phyloP scores from a whole-genome alignment of 1,140 invertebrate genomes.

The Macrobrachium nipponense region DNA sequence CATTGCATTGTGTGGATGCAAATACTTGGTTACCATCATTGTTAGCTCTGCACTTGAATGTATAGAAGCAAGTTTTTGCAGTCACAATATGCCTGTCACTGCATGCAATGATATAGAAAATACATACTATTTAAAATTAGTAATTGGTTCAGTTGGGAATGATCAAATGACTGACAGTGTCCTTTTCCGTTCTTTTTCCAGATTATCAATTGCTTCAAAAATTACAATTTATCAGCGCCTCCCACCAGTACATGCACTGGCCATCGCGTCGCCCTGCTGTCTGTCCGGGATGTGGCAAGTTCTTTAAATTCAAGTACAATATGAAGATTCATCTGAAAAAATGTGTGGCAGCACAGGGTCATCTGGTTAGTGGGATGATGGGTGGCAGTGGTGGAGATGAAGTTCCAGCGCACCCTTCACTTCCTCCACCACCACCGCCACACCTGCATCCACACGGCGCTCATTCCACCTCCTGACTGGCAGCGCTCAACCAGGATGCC shows the following conservation, averaged over 20 bases:
- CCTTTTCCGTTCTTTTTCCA: conserved; percentile 65
- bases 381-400: conserved; percentile 51
- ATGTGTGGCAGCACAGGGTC: conserved; percentile 62
- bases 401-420: conserved; percentile 53
- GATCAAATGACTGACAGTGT: conserved; percentile 62
- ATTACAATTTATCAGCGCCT: conserved; percentile 64
- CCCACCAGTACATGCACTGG: conserved; percentile 65
- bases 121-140: conserved; percentile 55
- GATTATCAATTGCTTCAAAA: conserved; percentile 65
- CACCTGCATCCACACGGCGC: conserved; percentile 58
- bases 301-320: conserved; percentile 65
- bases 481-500: conserved; percentile 57
- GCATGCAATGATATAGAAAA: conserved; percentile 58
- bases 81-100: conserved; percentile 54
- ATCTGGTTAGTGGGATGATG: conserved; percentile 53
- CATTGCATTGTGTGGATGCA: conserved; percentile 38
- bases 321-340: conserved; percentile 65
- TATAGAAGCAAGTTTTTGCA: conserved; percentile 45
- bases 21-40: conserved; percentile 40
- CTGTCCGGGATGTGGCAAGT: conserved; percentile 64
- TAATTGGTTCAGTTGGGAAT: conserved; percentile 60
- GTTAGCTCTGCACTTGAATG: conserved; percentile 38
- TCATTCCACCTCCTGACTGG: conserved; percentile 64
- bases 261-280: conserved; percentile 64
- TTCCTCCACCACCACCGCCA: conserved; percentile 53